phyloP scores from a whole-genome alignment of 2,797 vertebrate genomes.

The Mergus octosetaceus region DNA sequence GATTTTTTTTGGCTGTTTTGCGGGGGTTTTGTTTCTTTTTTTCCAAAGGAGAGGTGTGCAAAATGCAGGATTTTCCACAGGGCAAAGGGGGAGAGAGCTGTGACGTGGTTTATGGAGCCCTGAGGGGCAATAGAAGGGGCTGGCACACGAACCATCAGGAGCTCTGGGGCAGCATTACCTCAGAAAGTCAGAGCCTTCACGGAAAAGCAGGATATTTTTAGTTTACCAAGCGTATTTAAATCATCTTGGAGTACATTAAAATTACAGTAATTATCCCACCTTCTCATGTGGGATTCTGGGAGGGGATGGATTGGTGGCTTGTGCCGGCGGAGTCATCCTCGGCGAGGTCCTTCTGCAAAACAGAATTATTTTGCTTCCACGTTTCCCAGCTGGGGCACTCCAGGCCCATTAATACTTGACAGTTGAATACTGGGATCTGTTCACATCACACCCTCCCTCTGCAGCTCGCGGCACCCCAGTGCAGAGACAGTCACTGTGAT shows the following conservation, averaged over 20 bases:
- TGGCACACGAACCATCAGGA: constrained; percentile 6
- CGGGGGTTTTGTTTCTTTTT: neutral
- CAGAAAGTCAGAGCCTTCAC: constrained; percentile 13
- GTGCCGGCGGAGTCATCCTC: constrained; percentile 19
- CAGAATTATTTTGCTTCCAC: constrained; percentile 20
- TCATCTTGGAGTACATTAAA: constrained; percentile 56
- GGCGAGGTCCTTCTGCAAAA: constrained; percentile 31
- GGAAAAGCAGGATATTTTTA: constrained; percentile 67
- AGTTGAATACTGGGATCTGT: neutral
- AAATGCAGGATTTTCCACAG: neutral
- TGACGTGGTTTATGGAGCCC: neutral
- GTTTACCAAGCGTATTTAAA: constrained; percentile 56
- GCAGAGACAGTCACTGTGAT: neutral
- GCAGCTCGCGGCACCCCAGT: neutral
- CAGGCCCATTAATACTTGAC: neutral
- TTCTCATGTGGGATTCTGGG: constrained; percentile 54
- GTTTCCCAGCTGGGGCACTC: constrained; percentile 6
- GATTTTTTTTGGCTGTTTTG: too few relatives aligned
- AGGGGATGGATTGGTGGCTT: constrained; percentile 14
- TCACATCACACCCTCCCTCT: neutral
- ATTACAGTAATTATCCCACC: constrained; percentile 75
- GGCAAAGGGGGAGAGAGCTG: neutral
- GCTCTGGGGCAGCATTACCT: constrained; percentile 57
- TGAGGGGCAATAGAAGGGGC: neutral
- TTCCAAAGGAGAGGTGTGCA: neutral